A percentile compares a stretch with the other conserved stretches of the same genome.
These are phyloP conservation scores for Simalia tracyae DNA, from an alignment of 2,797 vertebrate species.

Conservation along the genomic window DNA sequence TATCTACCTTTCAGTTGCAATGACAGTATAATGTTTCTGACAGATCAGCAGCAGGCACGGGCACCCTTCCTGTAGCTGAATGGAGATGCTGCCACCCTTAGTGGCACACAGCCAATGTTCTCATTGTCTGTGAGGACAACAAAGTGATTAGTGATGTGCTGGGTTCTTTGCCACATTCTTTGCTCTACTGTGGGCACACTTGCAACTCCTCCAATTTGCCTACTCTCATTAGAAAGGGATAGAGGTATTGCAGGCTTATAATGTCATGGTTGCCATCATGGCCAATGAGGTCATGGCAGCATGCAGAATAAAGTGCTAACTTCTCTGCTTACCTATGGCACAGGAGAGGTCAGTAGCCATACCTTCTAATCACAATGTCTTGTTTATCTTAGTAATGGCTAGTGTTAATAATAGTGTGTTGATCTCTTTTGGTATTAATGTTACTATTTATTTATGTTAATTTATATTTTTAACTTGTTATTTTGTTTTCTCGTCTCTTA, in stretches of 20 bases:
- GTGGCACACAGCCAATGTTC: not conserved
- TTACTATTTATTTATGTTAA: not conserved
- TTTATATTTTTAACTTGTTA: not conserved
- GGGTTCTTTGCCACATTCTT: not conserved
- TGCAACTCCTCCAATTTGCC: not conserved
- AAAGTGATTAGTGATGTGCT: not conserved
- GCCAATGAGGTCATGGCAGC: not conserved
- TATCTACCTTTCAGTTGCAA: not conserved
- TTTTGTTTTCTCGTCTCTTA: not conserved
- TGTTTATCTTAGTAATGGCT: not conserved
- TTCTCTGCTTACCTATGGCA: not conserved
- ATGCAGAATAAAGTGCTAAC: not conserved
- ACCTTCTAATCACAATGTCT: not conserved
- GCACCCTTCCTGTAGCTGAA: not conserved
- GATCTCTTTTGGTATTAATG: not conserved
- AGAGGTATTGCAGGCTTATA: not conserved
- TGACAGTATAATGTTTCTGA: not conserved
- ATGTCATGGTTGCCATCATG: not conserved
- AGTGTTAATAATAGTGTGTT: not conserved
- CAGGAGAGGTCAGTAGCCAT: not conserved
- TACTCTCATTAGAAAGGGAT: not conserved
- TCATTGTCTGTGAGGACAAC: not conserved
- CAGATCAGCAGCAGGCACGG: not conserved
- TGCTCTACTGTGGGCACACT: not conserved
- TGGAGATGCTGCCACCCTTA: not conserved